A percentile compares a stretch with the other conserved stretches of the same genome.
Evolutionary conservation across 2,888 invertebrate species (phyloP).

Genomic region (Lasioglossum oenotherae): DNA sequence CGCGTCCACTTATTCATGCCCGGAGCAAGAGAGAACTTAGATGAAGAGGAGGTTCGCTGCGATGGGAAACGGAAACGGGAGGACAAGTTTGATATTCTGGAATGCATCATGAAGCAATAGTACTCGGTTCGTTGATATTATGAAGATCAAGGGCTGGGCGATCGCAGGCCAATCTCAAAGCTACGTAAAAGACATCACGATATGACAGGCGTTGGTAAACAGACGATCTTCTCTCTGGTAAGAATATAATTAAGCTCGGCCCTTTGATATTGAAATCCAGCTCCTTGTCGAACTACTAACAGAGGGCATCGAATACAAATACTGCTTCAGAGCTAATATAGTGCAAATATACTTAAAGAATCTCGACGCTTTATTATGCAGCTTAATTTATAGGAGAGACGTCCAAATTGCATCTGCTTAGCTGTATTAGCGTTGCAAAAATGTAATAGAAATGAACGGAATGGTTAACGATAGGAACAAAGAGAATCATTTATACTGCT

Average conservation of each 20-base stretch:
- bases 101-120: constrained; percentile 42
- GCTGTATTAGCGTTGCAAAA: neutral
- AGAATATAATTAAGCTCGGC: neutral
- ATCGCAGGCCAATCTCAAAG: neutral
- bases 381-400: neutral
- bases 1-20: constrained; percentile 74
- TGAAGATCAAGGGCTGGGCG: constrained; percentile 14
- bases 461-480: neutral
- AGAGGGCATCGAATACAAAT: constrained; percentile 1
- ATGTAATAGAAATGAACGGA: no score
- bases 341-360: neutral
- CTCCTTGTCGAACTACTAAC: neutral
- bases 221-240: neutral
- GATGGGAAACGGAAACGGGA: constrained; percentile 7
- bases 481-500: neutral
- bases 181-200: neutral
- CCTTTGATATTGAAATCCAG: constrained; percentile 12
- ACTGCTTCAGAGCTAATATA: neutral
- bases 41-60: constrained; percentile 34
- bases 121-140: constrained; percentile 25
- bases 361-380: neutral
- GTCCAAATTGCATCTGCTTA: neutral
- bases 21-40: constrained; percentile 57
- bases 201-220: neutral
- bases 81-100: constrained; percentile 32